Evolutionary conservation across 2,888 invertebrate genomes (phyloP), one percentile per base, ranked within the genome.

Genomic region (Petrophora chlorosata): DNA sequence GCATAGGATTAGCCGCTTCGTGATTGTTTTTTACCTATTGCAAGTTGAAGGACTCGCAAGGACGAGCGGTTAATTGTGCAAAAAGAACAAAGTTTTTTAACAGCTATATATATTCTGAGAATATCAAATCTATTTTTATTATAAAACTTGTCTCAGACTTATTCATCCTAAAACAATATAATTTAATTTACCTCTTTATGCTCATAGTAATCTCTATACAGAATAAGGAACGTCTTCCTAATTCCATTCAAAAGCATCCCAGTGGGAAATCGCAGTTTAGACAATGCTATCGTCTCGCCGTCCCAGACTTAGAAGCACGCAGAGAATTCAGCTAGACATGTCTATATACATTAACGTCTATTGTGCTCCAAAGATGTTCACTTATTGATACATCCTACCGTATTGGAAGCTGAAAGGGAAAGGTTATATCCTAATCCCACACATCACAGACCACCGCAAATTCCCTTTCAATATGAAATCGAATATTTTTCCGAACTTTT

Each of bases 241-340:
- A 77, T 81, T 72, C 75, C 72, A 67, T 70, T 45, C 56, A 38
- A 59, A 38, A 59, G 59, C 65, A 64, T 76, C 70, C 77, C 77
- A 62, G 56, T 62, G 78, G 78, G 77, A 76, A 78, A 72, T 74
- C 57, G 72, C 56, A 63, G 67, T 71, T 71, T 40, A 72, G 69
- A 75, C 69, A 70, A 67, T 68, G 63, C 64, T 62, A 47, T 48
- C 26, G 42, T 49, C 43, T 49, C 29, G 38, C 49, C 32, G 12
- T 43, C n/a, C 34, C 43, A 50, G 39, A 50, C 49, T 8, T 22
- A 9, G 12, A 36, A 43, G 23, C 38, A 34, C 33, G 38, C 29
- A 12, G 49, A 39, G 49, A 49, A 49, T 49, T 34, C 17, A 16
- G 36, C 41, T 16, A 47, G 47, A 48, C 48, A 32, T 28, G 10